Base-by-base conservation (phyloP, 2,888 invertebrate genomes). In the Smittia sp. region DNA sequence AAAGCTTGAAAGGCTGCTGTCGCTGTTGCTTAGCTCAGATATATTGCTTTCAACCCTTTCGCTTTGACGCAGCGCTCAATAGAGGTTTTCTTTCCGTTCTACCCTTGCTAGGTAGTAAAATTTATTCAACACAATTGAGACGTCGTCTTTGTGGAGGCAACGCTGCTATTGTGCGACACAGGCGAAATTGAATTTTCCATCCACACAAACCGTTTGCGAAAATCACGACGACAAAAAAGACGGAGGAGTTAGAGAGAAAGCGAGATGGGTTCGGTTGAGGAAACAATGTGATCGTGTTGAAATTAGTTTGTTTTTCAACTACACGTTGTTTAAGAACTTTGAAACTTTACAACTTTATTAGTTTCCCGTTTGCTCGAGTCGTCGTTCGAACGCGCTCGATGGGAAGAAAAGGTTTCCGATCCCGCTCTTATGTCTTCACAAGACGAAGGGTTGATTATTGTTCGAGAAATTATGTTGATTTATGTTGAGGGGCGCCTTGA, bases 311-410 rank as follows among this genome's bases (percentile, higher is more conserved):
- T 22, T 58, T 65, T 65, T 22, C 27, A 13, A 13, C 27, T 27
- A 65, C 63, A 65, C 11, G 18, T 11, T 65, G 27, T 27, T 7
- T 58, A 46, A 15, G 52, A 46, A 18, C 18, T 46, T 22, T 62
- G 32, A 32, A 62, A 62, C 58, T 62, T 62, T 13, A 65, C 27
- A 65, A 27, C 63, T 65, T 27, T 65, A 65, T 65, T 65, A 65
- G 63, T 32, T 65, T 65, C 27, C 27, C 63, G 27, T 65, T 65
- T 27, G 13, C 3, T 22, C n/a, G 1, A 62, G 24, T 24, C 32
- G 32, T 32, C 32, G 32, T 32, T 32, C 32, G 4, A 32, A 32
- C 32, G 32, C 32, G 32, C 9, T 32, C 32, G 32, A 3, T 32
- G 32, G 9, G 9, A 9, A 9, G 9, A 32, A 63, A 27, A 25